Evolutionary conservation across 2,888 invertebrate species (phyloP), one percentile per base, ranked within the genome.

Genomic region (Ceraclea dissimilis): DNA sequence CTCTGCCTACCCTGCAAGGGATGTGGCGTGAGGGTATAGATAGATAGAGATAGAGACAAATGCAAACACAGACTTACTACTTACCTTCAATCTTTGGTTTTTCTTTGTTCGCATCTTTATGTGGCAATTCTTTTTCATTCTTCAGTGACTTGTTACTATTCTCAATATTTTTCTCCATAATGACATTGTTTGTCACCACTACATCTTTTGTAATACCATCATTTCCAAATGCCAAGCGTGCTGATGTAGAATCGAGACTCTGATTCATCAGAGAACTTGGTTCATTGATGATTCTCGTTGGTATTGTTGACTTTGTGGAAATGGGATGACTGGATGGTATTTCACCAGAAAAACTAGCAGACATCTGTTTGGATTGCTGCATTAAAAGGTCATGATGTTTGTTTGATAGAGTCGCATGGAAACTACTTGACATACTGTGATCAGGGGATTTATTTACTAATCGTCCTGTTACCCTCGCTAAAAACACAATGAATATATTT

Each of bases 391-490:
- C 69, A 67, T 20, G 69, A 44, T 62, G 58, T 51, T 60, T 63
- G 60, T 70, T 71, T 19, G 68, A 59, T 1, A 73, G 58, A 0
- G 69, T 68, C 0, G 76, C 71, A 67, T 88, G 88, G 72, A 83
- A 88, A 68, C 88, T 88, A 11, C 83, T 80, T 1, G 82, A 75
- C 75, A 89, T 84, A 21, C 51, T 51, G 10, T 86, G 80, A 69
- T 89, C 89, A 0, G 88, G 88, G 0, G 88, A 88, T 33, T 76
- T 71, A 22, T 74, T 59, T 11, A 60, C 59, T 18, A 56, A 47
- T 10, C 62, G 47, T 17, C 59, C 62, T 2, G 60, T 50, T 5
- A 62, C 59, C 10, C 62, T 59, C 19, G 60, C 62, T 62, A 22
- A 1, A 56, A 57, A 20, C 20, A 49, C 34, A 39, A 54, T 26